Percentiles rank a stretch among this genome's conserved stretches.
Evolutionary conservation across 2,888 invertebrate genomes (phyloP).

Genomic region (Callimorpha dominula): DNA sequence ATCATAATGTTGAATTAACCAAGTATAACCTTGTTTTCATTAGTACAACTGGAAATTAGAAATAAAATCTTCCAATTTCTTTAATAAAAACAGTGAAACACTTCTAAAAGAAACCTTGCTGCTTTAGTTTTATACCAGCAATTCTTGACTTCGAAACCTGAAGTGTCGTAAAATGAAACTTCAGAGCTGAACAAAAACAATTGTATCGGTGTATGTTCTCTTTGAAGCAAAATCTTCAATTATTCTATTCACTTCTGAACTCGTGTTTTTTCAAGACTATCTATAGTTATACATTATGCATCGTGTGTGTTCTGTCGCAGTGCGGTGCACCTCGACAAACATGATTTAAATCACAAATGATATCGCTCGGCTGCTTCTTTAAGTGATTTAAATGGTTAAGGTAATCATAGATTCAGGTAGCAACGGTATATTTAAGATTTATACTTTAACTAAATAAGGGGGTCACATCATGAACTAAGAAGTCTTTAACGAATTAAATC

Average conservation of each 20-base stretch:
- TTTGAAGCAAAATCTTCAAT: background rate
- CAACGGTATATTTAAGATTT: constrained; percentile 27
- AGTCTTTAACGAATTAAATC: too few species aligned
- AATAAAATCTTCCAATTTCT: too few species aligned
- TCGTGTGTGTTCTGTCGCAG: constrained; percentile 40
- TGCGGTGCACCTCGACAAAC: constrained; percentile 58
- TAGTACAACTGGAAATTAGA: too few species aligned
- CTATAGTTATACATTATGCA: constrained; percentile 22
- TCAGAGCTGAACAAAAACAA: background rate
- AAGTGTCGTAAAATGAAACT: background rate
- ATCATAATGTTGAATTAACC: background rate
- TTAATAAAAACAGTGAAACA: too few species aligned
- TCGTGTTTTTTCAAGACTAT: constrained; percentile 1
- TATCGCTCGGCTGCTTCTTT: constrained; percentile 54
- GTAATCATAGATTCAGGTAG: constrained; percentile 33
- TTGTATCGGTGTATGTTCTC: background rate
- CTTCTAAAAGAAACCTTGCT: too few species aligned
- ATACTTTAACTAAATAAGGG: background rate
- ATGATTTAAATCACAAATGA: constrained; percentile 68
- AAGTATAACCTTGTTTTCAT: too few species aligned
- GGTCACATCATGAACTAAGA: too few species aligned
- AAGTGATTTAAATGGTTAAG: constrained; percentile 58
- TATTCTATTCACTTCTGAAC: background rate
- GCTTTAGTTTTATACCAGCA: too few species aligned
- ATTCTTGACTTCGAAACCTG: too few species aligned